Base-by-base conservation (phyloP, 2,113 vertebrate genomes). In the Malurus cyaneus region DNA sequence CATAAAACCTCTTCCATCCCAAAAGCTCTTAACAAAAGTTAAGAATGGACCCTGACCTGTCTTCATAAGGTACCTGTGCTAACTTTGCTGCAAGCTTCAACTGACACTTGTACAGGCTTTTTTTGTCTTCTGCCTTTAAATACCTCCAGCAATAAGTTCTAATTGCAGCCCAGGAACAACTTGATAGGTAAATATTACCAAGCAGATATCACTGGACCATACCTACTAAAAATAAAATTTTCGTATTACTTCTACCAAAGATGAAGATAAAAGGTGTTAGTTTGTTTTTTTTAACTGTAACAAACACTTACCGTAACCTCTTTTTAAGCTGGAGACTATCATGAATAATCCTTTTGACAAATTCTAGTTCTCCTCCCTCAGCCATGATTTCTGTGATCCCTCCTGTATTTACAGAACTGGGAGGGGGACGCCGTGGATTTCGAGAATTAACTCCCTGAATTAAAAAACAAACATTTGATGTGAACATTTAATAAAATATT, bases 351-450 rank as follows among this genome's bases (percentile, higher is more conserved):
- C 98, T 99, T 97, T 99, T 99, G 82, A 99, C 99, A 97, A 99
- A 99, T 96, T 99, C 99, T 82, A 99, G 97, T 91, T 99, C 99
- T 31, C 99, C 99, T 5, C 99, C 99, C 96, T 99, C 99, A 29
- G 99, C 99, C 99, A 99, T 99, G 95, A 99, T 99, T 97, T 99
- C 99, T 26, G 99, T 99, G 96, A 99, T 99, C 8, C 99, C 99
- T 34, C 99, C 99, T 6, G 99, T 99, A 96, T 99, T 99, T 84
- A 99, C 98, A 18, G 99, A 99, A 86, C 99, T 99, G 84, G 99
- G 99, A 77, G 99, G 99, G 26, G 99, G 98, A 44, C 99, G 98
- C n/a, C 98, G 98, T 17, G 99, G 98, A 97, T 99, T 99, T 96
- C 99, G 98, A 73, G 99, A 99, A 96, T 99, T 99, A 86, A 99